Conservation (phyloP, 2,888 invertebrate species). For the Tuta absoluta region DNA sequence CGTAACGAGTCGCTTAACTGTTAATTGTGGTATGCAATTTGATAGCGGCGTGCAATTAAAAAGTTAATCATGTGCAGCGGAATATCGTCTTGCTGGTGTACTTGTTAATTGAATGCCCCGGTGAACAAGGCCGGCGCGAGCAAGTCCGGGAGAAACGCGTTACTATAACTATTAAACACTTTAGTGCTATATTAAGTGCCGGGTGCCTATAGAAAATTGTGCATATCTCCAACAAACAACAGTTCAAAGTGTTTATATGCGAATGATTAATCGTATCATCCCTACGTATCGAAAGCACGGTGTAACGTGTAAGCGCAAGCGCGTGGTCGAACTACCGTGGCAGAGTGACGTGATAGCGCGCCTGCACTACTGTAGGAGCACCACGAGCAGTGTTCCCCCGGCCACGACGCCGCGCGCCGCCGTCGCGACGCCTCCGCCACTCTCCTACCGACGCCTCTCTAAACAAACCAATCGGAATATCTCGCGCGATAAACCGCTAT, state of each 20-base stretch:
- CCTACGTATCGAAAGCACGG: background rate
- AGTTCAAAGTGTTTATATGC: background rate
- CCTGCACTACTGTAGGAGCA: conserved; percentile 30
- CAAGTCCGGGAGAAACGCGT: background rate
- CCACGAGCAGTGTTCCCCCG: conserved; percentile 55
- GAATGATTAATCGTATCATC: background rate
- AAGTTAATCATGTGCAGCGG: conserved; percentile 29
- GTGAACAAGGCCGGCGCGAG: conserved; percentile 7
- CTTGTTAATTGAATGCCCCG: conserved; percentile 29
- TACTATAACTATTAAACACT: background rate
- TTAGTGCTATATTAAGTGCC: background rate
- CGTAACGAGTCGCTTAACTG: conserved; percentile 20
- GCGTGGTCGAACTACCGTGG: background rate
- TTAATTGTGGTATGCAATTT: conserved; percentile 24
- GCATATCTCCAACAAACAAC: background rate
- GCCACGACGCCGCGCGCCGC: conserved; percentile 63
- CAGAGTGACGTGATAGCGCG: conserved; percentile 37
- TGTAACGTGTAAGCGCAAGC: background rate
- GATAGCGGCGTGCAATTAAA: conserved; percentile 28
- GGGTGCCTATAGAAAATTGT: background rate
- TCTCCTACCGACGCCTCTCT: conserved; percentile 44
- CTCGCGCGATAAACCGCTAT: conserved; percentile 74
- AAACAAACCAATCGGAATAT: conserved; percentile 72
- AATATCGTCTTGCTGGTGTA: conserved; percentile 31
- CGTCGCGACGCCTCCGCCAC: conserved; percentile 51